phyloP scores from a whole-genome alignment of 1,140 invertebrate species.

The Ceratosolen solmsi region DNA sequence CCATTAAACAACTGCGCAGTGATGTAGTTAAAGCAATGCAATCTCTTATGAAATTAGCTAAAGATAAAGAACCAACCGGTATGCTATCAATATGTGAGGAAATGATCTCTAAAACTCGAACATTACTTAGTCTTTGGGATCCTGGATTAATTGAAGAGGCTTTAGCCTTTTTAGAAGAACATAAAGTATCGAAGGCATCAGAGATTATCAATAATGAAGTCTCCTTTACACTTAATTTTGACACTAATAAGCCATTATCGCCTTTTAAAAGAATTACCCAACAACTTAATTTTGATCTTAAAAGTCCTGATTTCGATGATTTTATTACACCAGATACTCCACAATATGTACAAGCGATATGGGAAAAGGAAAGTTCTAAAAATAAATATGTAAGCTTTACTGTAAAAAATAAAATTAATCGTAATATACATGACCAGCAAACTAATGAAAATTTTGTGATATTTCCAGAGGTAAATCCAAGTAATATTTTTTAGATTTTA shows the following conservation, averaged over 20 bases:
- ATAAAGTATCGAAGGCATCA: constrained; percentile 75
- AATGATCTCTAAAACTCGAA: constrained; percentile 84
- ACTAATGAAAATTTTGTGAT: constrained; percentile 68
- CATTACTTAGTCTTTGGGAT: constrained; percentile 87
- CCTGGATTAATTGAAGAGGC: constrained; percentile 88
- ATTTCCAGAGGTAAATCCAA: constrained; percentile 63
- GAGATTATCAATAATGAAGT: constrained; percentile 63
- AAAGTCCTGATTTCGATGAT: constrained; percentile 82
- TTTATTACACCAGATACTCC: constrained; percentile 81
- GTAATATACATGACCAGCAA: constrained; percentile 46
- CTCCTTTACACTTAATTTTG: constrained; percentile 63
- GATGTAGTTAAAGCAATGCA: constrained; percentile 88
- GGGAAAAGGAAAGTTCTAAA: constrained; percentile 70
- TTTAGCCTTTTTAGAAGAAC: constrained; percentile 85
- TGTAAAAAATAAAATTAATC: constrained; percentile 60
- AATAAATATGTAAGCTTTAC: constrained; percentile 59
- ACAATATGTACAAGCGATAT: constrained; percentile 76
- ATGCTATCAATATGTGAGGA: constrained; percentile 86
- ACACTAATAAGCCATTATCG: constrained; percentile 75
- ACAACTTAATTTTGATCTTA: constrained; percentile 81
- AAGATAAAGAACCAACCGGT: constrained; percentile 80
- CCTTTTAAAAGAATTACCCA: constrained; percentile 85
- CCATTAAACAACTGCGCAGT: constrained; percentile 83
- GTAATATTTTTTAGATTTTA: too few relatives aligned
- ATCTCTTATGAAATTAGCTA: constrained; percentile 80